Percentiles rank a stretch among this genome's conserved stretches.
Conservation (phyloP, 2,888 invertebrate genomes). For the Drosophila yooni region DNA sequence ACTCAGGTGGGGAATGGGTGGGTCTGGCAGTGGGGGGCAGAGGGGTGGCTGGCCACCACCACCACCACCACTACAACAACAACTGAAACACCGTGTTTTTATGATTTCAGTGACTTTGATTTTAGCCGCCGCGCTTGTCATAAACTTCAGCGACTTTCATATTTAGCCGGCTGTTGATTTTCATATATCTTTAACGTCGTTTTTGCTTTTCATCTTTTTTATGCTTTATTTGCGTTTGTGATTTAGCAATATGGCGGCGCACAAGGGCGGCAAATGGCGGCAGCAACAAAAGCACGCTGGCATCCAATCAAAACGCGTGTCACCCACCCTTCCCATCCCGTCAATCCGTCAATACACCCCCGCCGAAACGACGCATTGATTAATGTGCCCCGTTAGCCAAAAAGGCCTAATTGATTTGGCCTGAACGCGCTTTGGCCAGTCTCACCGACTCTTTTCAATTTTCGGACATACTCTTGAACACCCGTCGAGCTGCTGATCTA, state of each 20-base stretch:
- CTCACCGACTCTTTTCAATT: conserved; percentile 11
- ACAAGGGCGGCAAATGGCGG: conserved; percentile 57
- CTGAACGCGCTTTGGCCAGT: conserved; percentile 8
- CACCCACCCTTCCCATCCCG: conserved; percentile 1
- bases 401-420: conserved; percentile 70
- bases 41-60: background rate
- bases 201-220: conserved; percentile 33
- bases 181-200: conserved; percentile 59
- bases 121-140: conserved; percentile 79
- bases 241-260: conserved; percentile 73
- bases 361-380: conserved; percentile 60
- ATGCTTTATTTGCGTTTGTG: conserved; percentile 76
- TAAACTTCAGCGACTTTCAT: conserved; percentile 73
- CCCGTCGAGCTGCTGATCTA: conserved; percentile 47
- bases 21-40: background rate
- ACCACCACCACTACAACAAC: conserved; percentile 11
- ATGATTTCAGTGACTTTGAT: conserved; percentile 71
- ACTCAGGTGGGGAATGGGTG: background rate
- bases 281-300: conserved; percentile 54
- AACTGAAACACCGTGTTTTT: conserved; percentile 53
- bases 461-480: conserved; percentile 12
- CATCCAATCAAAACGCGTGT: conserved; percentile 66
- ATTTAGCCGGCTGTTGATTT: conserved; percentile 76
- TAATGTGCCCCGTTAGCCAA: conserved; percentile 55
- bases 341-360: conserved; percentile 7